Percentiles rank a stretch among this genome's conserved stretches.
These are phyloP conservation scores for Brachypodius melanocephalos DNA, from an alignment of 2,113 vertebrate species.

Conservation along the genomic window DNA sequence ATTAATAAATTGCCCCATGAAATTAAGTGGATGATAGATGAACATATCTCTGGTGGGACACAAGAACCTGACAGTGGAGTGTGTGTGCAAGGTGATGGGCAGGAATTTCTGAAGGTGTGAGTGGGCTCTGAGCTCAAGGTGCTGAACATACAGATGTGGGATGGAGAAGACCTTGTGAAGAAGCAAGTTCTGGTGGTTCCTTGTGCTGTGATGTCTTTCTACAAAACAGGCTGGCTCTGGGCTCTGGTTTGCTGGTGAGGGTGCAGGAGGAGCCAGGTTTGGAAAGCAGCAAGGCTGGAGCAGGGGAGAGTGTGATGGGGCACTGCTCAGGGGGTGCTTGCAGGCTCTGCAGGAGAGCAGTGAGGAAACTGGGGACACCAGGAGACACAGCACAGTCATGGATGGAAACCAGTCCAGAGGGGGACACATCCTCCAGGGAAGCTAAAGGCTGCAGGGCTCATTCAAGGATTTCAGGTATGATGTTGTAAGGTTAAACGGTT, in stretches of 20 bases:
- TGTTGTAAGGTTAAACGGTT: not conserved
- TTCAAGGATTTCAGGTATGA: not conserved
- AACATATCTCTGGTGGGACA: not conserved
- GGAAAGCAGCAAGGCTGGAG: not conserved
- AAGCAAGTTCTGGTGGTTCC: not conserved
- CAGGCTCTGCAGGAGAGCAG: not conserved
- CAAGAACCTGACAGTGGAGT: not conserved
- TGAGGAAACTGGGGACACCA: fast-evolving
- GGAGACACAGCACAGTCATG: not conserved
- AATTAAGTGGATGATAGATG: slow-evolving; percentile 13
- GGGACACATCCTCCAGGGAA: no score
- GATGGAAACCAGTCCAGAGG: not conserved
- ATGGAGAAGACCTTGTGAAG: not conserved
- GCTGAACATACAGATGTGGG: not conserved
- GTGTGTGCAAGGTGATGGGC: not conserved
- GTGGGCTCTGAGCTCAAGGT: not conserved
- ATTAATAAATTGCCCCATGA: not conserved
- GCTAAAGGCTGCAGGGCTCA: not conserved
- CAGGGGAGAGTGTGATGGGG: not conserved
- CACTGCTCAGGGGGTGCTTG: not conserved
- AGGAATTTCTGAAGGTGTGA: not conserved
- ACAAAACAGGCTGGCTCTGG: not conserved
- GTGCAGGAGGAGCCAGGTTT: not conserved
- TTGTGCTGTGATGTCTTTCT: not conserved
- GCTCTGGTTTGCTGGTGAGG: not conserved